phyloP scores from a whole-genome alignment of 2,888 invertebrate genomes.

The Diploptera punctata region DNA sequence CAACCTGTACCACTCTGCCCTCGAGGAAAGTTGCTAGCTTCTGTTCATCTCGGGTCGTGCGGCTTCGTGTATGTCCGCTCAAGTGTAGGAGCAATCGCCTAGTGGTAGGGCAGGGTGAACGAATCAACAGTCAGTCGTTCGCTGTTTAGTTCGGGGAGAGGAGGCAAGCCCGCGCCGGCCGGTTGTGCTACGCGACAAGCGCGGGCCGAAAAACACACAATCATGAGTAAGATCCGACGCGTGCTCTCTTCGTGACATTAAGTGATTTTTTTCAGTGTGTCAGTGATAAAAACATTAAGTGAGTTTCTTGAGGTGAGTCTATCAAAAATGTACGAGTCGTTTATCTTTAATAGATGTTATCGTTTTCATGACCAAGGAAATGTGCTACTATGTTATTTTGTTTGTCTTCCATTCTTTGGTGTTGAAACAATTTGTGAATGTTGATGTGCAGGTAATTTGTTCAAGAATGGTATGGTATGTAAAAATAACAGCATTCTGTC shows the following conservation, averaged over 20 bases:
- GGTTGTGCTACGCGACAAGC: background rate
- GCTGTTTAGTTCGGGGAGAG: background rate
- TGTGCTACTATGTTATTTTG: too few relatives aligned
- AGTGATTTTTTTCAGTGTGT: too few relatives aligned
- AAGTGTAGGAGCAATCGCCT: background rate
- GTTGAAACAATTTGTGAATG: too few relatives aligned
- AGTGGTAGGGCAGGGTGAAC: conserved; percentile 1
- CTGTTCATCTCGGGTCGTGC: conserved; percentile 1
- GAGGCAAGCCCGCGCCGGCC: background rate
- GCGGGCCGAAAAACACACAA: too few relatives aligned
- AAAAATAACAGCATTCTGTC: too few relatives aligned
- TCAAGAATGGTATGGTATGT: too few relatives aligned
- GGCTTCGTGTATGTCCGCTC: background rate
- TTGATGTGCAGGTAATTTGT: too few relatives aligned
- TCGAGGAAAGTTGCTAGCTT: background rate
- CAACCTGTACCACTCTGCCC: background rate
- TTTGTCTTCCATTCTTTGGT: too few relatives aligned
- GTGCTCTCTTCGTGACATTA: background rate
- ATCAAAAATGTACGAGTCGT: too few relatives aligned
- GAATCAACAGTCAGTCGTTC: conserved; percentile 19
- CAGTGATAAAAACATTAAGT: background rate
- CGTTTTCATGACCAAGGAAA: too few relatives aligned
- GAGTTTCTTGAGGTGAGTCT: too few relatives aligned
- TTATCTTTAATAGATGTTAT: too few relatives aligned
- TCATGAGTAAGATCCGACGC: background rate